Conservation (phyloP, 1,140 invertebrate species). For the Meloidogyne exigua region DNA sequence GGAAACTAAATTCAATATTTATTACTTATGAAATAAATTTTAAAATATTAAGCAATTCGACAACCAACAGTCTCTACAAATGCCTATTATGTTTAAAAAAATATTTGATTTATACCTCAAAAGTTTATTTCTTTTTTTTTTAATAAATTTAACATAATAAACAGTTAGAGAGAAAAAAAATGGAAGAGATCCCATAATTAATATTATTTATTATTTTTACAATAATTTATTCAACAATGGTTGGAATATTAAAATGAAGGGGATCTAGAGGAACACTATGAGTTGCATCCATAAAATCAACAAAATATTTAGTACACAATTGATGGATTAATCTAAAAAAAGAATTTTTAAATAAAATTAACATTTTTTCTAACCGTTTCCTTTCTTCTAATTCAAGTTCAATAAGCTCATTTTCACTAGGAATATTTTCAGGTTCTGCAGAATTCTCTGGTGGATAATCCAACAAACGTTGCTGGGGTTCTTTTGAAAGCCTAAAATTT, state of each 20-base stretch:
- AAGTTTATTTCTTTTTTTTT: too few species aligned
- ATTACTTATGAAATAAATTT: neutral
- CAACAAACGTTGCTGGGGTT: constrained; percentile 13
- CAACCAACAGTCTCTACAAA: neutral
- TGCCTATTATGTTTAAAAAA: neutral
- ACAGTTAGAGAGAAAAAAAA: neutral
- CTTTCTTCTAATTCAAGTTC: neutral
- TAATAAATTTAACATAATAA: neutral
- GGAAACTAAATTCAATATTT: too few species aligned
- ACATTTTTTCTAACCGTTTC: neutral
- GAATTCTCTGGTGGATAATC: constrained; percentile 20
- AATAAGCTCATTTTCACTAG: neutral
- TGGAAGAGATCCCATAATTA: neutral
- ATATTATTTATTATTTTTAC: neutral
- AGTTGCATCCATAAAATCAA: constrained; percentile 27
- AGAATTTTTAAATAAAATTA: neutral
- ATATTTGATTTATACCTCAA: neutral
- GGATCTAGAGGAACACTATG: constrained; percentile 19
- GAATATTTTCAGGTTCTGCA: neutral
- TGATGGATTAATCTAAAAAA: constrained; percentile 29
- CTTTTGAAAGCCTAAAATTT: constrained; percentile 11
- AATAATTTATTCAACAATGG: neutral
- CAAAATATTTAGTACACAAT: constrained; percentile 36
- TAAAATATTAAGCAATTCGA: neutral
- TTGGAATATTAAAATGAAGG: constrained; percentile 27